phyloP scores from a whole-genome alignment of 2,888 invertebrate genomes.

The Zygothrica quintamaculata region DNA sequence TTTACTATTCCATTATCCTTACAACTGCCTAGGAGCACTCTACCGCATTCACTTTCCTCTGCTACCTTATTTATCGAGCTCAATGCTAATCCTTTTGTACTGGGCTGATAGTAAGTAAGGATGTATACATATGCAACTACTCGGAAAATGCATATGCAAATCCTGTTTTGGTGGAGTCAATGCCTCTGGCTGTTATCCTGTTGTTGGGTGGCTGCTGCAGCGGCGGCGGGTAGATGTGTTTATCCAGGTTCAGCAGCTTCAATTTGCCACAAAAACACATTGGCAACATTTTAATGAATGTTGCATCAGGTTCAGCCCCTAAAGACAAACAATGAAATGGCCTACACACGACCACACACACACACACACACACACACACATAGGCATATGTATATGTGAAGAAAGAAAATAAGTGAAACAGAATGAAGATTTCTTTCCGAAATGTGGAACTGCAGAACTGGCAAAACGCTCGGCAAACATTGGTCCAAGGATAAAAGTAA shows the following conservation, averaged over 20 bases:
- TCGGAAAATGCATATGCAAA: constrained; percentile 63
- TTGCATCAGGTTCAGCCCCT: constrained; percentile 54
- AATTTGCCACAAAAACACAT: constrained; percentile 81
- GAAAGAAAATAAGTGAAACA: too few species aligned
- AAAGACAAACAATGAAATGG: constrained; percentile 67
- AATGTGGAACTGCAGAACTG: constrained; percentile 37
- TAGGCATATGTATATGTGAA: too few species aligned
- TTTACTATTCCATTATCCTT: too few species aligned
- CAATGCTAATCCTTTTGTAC: constrained; percentile 51
- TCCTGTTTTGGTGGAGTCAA: constrained; percentile 25
- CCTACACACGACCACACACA: too few species aligned
- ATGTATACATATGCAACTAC: constrained; percentile 60
- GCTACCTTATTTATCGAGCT: too few species aligned
- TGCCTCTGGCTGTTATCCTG: constrained; percentile 12
- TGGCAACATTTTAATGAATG: constrained; percentile 81
- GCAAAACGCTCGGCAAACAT: constrained; percentile 76
- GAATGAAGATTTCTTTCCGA: neutral
- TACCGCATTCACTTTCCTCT: too few species aligned
- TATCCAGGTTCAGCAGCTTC: constrained; percentile 63
- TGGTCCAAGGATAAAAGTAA: constrained; percentile 71
- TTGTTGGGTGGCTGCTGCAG: neutral
- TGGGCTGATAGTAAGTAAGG: constrained; percentile 8
- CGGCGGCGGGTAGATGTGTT: neutral
- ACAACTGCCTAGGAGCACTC: too few species aligned
- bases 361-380: too few species aligned